Evolutionary conservation across 2,797 vertebrate genomes (phyloP).

Genomic region (Amniataba percoides): DNA sequence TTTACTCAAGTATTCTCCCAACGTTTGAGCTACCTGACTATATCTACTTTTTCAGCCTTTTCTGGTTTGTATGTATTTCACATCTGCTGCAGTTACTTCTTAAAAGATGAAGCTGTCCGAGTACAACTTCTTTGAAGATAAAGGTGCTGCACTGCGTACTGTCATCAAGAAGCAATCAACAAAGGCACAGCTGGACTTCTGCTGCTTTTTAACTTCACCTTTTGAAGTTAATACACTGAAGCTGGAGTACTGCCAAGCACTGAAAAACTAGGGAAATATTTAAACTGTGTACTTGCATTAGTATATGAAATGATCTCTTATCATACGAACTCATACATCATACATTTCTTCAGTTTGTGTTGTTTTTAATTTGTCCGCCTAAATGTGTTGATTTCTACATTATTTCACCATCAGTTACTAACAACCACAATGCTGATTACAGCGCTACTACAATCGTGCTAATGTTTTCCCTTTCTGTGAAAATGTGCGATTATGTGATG

Average conservation of each 20-base stretch:
- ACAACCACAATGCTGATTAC: constrained; percentile 22
- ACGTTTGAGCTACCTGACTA: background rate
- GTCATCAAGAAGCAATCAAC: constrained; percentile 72
- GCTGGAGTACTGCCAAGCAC: constrained; percentile 11
- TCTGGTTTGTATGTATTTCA: constrained; percentile 23
- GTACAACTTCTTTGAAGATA: constrained; percentile 67
- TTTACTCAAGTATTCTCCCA: background rate
- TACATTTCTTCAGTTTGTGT: too few relatives aligned
- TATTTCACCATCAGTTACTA: background rate
- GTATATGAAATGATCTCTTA: constrained; percentile 24
- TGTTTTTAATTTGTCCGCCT: too few relatives aligned
- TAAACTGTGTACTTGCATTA: constrained; percentile 20
- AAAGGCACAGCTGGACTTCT: constrained; percentile 73
- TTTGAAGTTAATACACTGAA: constrained; percentile 59
- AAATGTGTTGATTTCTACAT: background rate
- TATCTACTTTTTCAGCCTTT: constrained; percentile 4
- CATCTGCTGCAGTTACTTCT: constrained; percentile 32
- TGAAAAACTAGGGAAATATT: constrained; percentile 35
- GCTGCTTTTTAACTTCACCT: constrained; percentile 59
- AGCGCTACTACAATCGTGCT: constrained; percentile 47
- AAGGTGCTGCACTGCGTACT: constrained; percentile 52
- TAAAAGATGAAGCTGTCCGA: constrained; percentile 49
- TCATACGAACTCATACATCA: too few relatives aligned
- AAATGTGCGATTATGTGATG: constrained; percentile 63
- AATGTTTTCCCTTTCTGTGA: constrained; percentile 54